These are phyloP conservation scores for Trachops cirrhosus DNA, from an alignment of 2,797 vertebrate genomes.

Conservation along the genomic window DNA sequence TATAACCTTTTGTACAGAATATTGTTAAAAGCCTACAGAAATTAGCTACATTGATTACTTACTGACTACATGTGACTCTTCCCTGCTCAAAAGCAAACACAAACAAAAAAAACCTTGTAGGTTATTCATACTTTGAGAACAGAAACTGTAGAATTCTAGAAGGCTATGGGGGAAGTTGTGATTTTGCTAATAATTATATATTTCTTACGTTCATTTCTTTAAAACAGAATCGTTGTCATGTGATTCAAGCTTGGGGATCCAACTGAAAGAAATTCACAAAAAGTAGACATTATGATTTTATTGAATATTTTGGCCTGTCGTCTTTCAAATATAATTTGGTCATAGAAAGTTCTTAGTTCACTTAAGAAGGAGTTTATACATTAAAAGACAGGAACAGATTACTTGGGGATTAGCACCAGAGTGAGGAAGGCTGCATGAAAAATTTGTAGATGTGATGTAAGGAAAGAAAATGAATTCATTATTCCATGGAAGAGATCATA, in stretches of 20 bases:
- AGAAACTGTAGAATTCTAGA: not conserved
- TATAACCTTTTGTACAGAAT: not conserved
- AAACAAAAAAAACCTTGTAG: not conserved
- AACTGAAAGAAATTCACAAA: not conserved
- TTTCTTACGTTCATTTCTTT: not conserved
- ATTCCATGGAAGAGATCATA: not conserved
- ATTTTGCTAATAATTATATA: not conserved
- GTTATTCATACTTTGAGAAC: not conserved
- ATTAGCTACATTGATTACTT: not conserved
- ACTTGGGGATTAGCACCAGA: not conserved
- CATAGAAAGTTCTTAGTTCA: not conserved
- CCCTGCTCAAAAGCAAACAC: not conserved
- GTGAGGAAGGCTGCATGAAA: not conserved
- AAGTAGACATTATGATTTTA: not conserved
- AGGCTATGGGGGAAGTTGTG: not conserved
- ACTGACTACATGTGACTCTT: not conserved
- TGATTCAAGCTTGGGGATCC: not conserved
- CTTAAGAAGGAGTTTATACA: not conserved
- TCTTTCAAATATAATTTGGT: slow-evolving; percentile 16
- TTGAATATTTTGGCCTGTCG: not conserved
- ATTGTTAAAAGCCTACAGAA: not conserved
- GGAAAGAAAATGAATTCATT: not conserved
- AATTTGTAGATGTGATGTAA: not conserved
- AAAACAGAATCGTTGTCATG: not conserved
- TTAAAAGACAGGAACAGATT: not conserved